A percentile compares a stretch with the other conserved stretches of the same genome.
Conservation (phyloP, 2,888 invertebrate genomes). For the Drosophila tanythrix region DNA sequence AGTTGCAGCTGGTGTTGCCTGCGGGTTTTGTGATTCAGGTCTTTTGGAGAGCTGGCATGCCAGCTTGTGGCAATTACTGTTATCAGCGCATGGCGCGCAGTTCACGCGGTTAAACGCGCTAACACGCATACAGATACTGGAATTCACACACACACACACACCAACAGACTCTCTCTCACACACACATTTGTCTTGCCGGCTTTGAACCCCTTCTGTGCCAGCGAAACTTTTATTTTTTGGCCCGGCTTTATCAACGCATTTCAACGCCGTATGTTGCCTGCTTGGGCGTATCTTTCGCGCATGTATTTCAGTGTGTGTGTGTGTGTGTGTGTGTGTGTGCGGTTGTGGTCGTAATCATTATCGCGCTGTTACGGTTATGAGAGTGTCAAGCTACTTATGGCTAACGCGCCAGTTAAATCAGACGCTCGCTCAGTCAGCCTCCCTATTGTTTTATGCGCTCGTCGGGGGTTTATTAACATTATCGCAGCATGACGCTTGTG, state of each 20-base stretch:
- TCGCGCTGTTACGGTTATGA: conserved; percentile 82
- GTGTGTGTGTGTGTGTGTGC: conserved; percentile 30
- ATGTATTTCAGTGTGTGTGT: conserved; percentile 12
- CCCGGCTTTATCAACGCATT: conserved; percentile 64
- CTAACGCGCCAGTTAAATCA: conserved; percentile 77
- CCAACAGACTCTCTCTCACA: conserved; percentile 23
- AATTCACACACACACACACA: conserved; percentile 25
- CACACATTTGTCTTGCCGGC: conserved; percentile 45
- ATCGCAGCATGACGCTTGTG: conserved; percentile 34
- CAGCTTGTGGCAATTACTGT: conserved; percentile 80
- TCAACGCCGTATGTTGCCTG: conserved; percentile 74
- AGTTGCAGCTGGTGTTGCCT: conserved; percentile 33
- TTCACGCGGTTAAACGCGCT: conserved; percentile 79
- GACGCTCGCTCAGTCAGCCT: conserved; percentile 66
- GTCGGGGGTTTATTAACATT: conserved; percentile 72
- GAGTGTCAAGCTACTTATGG: conserved; percentile 82
- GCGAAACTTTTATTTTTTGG: conserved; percentile 64
- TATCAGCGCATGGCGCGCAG: conserved; percentile 79
- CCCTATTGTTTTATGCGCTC: conserved; percentile 73
- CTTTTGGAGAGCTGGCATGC: conserved; percentile 58
- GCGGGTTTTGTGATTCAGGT: conserved; percentile 54
- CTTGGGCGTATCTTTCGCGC: conserved; percentile 27
- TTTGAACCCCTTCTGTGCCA: conserved; percentile 76
- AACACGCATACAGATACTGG: conserved; percentile 71
- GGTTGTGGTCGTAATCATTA: conserved; percentile 78